A percentile compares a stretch with the other conserved stretches of the same genome.
Evolutionary conservation across 1,140 invertebrate species (phyloP).

Genomic region (Drosophila dunni): DNA sequence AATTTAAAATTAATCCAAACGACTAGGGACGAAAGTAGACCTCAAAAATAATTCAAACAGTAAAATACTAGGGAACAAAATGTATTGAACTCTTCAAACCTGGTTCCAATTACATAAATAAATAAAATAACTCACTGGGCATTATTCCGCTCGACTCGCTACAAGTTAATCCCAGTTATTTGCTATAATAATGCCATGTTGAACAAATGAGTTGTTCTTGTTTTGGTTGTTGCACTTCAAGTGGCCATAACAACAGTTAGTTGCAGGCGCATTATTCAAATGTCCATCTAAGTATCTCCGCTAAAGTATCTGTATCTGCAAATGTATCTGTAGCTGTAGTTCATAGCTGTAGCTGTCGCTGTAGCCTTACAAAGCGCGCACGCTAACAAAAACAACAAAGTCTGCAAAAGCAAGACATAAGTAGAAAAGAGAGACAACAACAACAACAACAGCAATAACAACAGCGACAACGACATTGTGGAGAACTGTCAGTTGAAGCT

Average conservation of each 20-base stretch:
- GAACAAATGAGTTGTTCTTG: slow-evolving; percentile 31
- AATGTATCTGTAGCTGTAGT: slow-evolving; percentile 26
- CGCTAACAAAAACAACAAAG: slow-evolving; percentile 36
- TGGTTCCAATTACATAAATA: not conserved
- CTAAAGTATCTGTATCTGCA: slow-evolving; percentile 26
- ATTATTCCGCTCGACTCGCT: not conserved
- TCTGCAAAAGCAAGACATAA: slow-evolving; percentile 50
- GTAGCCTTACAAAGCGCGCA: slow-evolving; percentile 31
- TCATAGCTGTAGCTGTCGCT: slow-evolving; percentile 9
- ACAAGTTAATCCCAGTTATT: slow-evolving; percentile 6
- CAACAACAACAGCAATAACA: slow-evolving; percentile 32
- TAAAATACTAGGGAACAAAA: too few species aligned
- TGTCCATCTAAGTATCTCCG: slow-evolving; percentile 69
- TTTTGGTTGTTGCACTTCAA: slow-evolving; percentile 23
- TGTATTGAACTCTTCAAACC: not conserved
- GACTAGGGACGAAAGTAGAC: too few species aligned
- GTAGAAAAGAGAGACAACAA: slow-evolving; percentile 52
- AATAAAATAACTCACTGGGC: not conserved
- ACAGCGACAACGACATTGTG: slow-evolving; percentile 55
- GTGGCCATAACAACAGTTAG: slow-evolving; percentile 50
- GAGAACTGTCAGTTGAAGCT: slow-evolving; percentile 82
- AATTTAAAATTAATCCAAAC: too few species aligned
- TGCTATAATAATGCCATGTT: slow-evolving; percentile 8
- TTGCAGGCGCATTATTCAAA: slow-evolving; percentile 71
- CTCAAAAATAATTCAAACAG: too few species aligned